Evolutionary conservation across 2,888 invertebrate species (phyloP).

Genomic region (Cybosia mesomella): DNA sequence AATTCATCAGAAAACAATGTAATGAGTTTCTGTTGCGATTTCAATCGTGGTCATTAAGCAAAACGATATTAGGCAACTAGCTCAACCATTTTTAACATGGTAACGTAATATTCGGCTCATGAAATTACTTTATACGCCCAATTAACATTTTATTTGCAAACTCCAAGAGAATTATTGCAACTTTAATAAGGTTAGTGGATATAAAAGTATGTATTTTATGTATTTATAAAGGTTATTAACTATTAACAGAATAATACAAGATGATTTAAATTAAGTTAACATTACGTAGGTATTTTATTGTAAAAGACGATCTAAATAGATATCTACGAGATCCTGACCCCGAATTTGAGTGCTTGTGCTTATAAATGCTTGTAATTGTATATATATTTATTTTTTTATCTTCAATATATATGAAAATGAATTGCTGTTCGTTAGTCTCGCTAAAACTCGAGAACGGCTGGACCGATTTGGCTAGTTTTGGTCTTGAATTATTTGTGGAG

Average conservation of each 20-base stretch:
- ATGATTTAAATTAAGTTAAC: slow-evolving; percentile 5
- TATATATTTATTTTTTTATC: too few species aligned
- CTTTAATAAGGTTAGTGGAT: slow-evolving; percentile 13
- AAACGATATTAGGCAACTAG: slow-evolving; percentile 31
- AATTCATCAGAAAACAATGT: slow-evolving; percentile 12
- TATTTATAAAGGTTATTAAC: slow-evolving; percentile 13
- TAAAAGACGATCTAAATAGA: background rate
- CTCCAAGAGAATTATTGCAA: slow-evolving; percentile 28
- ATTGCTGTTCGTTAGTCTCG: too few species aligned
- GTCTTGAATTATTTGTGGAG: too few species aligned
- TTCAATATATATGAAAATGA: too few species aligned
- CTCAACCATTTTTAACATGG: slow-evolving; percentile 33
- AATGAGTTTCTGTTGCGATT: slow-evolving; percentile 23
- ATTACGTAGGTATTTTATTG: background rate
- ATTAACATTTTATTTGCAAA: slow-evolving; percentile 40
- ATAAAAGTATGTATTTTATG: slow-evolving; percentile 7
- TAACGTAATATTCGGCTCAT: slow-evolving; percentile 38
- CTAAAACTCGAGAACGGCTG: too few species aligned
- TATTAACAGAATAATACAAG: background rate
- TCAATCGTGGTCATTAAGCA: slow-evolving; percentile 28
- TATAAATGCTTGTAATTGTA: too few species aligned
- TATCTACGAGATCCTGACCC: background rate
- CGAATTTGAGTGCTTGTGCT: too few species aligned
- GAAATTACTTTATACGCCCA: slow-evolving; percentile 41
- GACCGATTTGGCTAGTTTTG: too few species aligned